phyloP scores from a whole-genome alignment of 2,113 vertebrate genomes.

The Triplophysa dalaica region DNA sequence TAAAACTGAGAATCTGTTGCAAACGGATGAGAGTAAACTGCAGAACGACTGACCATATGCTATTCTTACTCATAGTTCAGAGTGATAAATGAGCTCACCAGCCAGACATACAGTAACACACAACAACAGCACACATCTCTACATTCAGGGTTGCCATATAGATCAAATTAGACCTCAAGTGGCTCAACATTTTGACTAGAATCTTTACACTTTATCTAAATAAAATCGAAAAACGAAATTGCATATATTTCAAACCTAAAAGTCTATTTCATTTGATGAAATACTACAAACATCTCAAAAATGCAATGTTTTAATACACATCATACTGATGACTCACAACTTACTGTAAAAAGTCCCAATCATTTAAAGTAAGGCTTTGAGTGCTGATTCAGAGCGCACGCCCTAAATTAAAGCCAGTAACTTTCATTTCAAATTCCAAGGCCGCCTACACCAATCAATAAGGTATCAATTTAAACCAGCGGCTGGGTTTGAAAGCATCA shows the following conservation, averaged over 20 bases:
- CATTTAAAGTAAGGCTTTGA: constrained; percentile 26
- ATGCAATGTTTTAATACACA: neutral
- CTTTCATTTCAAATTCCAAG: neutral
- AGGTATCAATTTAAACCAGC: neutral
- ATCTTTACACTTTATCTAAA: neutral
- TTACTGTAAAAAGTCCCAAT: neutral
- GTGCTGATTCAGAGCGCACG: constrained; percentile 23
- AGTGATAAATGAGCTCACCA: neutral
- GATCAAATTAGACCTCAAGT: neutral
- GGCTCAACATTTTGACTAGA: no score
- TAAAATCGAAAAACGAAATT: neutral
- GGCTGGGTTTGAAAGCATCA: neutral
- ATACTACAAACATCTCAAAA: neutral
- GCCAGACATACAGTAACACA: neutral
- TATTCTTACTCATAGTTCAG: constrained; percentile 5
- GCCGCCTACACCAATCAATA: constrained; percentile 16
- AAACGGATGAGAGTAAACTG: neutral
- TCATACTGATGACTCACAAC: neutral
- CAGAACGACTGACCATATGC: neutral
- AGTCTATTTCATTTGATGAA: neutral
- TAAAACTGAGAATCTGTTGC: neutral
- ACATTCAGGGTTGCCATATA: neutral
- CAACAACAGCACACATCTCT: neutral
- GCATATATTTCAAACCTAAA: neutral
- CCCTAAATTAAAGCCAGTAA: neutral